A percentile compares a stretch with the other conserved stretches of the same genome.
phyloP scores from a whole-genome alignment of 2,797 vertebrate genomes.

The Cyclopterus lumpus region DNA sequence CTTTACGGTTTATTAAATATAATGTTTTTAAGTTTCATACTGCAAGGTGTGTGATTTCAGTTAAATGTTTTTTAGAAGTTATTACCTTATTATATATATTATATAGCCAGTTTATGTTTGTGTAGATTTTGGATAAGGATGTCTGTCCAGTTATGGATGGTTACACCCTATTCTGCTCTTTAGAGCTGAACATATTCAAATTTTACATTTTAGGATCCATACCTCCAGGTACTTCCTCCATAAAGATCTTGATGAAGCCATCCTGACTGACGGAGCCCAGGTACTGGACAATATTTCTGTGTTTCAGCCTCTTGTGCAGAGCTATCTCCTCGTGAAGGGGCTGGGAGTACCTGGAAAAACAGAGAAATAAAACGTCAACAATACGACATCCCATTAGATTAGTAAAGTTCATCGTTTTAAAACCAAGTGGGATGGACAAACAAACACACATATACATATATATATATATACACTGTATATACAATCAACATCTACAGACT shows the following conservation, averaged over 20 bases:
- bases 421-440: not conserved
- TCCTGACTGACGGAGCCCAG: slow-evolving; percentile 91
- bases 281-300: slow-evolving; percentile 94
- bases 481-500: not conserved
- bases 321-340: slow-evolving; percentile 93
- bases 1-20: not conserved
- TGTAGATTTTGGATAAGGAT: not conserved
- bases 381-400: not conserved
- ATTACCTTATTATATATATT: not conserved
- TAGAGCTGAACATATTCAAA: not conserved
- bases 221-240: slow-evolving; percentile 98
- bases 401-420: not conserved
- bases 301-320: slow-evolving; percentile 91
- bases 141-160: not conserved
- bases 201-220: slow-evolving; percentile 1
- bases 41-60: not conserved
- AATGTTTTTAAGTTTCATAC: not conserved
- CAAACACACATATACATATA: not conserved
- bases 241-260: slow-evolving; percentile 96
- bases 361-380: not conserved
- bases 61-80: not conserved
- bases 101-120: not conserved
- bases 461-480: not conserved
- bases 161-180: not conserved
- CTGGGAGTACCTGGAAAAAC: slow-evolving; percentile 88